Base-by-base conservation (phyloP, 2,797 vertebrate species). In the Pelodytes ibericus region DNA sequence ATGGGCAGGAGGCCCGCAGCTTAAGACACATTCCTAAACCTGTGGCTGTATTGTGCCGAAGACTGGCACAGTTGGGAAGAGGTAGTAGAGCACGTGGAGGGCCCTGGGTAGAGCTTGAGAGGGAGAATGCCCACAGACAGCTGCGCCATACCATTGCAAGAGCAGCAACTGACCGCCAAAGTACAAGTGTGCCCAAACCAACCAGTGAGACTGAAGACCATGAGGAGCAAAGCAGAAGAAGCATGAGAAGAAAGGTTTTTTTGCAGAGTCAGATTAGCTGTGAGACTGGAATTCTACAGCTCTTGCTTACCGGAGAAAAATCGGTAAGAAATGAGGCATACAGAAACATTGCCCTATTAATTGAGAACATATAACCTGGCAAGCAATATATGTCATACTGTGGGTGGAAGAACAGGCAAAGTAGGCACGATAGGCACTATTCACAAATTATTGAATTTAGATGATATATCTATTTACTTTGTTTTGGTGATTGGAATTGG, bases 21-120 rank as follows among this genome's bases (percentile, higher is more conserved):
- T 90, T 94, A 60, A 84, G 87, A 70, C 62, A 93, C 27, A 89
- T 90, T 33, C 93, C 94, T 27, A 95, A 95, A 85, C 90, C 93
- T 64, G 83, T 95, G 53, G 89, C 91, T 79, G 84, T 94, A n/a
- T 83, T 92, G 56, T 94, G 93, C 74, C 81, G 87, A 72, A 79
- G 83, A 36, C 83, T 95, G 29, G 86, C 86, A 80, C 87, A 88
- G 77, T 68, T 93, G n/a, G 88, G 90, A n/a, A 77, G 88, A 72
- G 89, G 87, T 49, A 80, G 85, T 53, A 80, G 87, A 53, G 87
- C 69, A 82, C 69, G 72, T 84, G 80, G 80, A 80, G 47, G 87
- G 85, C 72, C 80, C 25, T 80, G 85, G 0, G 82, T 81, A 16
- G 91, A 93, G 81, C 72, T 93, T 44, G 87, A 90, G 59, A 91